Evolutionary conservation across 2,113 vertebrate species (phyloP).

Genomic region (Hemicordylus capensis): DNA sequence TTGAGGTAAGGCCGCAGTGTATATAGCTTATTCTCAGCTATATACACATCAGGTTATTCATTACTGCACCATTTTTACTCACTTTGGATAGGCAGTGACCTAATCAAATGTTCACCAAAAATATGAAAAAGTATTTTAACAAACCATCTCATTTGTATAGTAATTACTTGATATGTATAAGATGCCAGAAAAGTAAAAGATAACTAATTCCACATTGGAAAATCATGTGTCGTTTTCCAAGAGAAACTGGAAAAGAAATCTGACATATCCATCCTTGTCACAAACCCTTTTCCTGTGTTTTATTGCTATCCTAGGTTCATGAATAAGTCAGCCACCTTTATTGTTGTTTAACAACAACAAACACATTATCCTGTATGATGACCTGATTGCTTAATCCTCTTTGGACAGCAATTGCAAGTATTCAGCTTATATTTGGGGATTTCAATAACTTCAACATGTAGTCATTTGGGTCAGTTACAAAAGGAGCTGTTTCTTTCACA

Average conservation of each 20-base stretch:
- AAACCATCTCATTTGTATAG: not conserved
- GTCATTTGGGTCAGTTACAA: slow-evolving; percentile 59
- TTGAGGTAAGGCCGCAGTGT: too few relatives aligned
- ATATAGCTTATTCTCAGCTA: not conserved
- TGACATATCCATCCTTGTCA: slow-evolving; percentile 31
- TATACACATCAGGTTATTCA: not conserved
- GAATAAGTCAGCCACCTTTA: slow-evolving; percentile 16
- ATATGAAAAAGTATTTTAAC: not conserved
- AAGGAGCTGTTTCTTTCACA: not conserved
- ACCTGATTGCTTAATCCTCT: slow-evolving; percentile 48
- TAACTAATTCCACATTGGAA: not conserved
- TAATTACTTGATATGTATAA: not conserved
- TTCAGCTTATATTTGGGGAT: slow-evolving; percentile 48
- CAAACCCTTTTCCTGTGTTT: slow-evolving; percentile 41
- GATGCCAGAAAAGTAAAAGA: not conserved
- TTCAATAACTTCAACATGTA: slow-evolving; percentile 65
- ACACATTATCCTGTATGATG: slow-evolving; percentile 1
- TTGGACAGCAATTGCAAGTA: slow-evolving; percentile 6
- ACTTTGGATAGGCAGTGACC: not conserved
- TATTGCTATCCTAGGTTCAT: not conserved
- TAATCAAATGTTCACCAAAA: not conserved
- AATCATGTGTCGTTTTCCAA: slow-evolving; percentile 1
- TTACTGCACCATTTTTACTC: not conserved
- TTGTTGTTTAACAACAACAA: slow-evolving; percentile 19
- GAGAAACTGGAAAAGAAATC: not conserved